A percentile compares a stretch with the other conserved stretches of the same genome.
Conservation (phyloP, 2,113 vertebrate species). For the Maccullochella peelii region DNA sequence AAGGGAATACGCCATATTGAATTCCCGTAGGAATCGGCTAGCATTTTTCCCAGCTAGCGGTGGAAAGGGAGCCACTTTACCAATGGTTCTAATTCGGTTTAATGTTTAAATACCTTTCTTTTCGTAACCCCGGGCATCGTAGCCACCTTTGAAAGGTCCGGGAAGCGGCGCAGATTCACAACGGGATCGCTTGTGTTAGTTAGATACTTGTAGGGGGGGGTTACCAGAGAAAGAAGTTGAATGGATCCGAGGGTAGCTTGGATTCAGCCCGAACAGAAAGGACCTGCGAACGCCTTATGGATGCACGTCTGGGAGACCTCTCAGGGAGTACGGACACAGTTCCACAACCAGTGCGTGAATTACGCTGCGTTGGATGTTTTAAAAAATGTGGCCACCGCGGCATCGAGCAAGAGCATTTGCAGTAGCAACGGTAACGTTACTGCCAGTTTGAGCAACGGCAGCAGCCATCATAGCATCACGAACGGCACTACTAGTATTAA, state of each 20-base stretch:
- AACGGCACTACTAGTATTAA: constrained; percentile 62
- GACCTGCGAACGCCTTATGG: constrained; percentile 98
- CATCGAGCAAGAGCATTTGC: constrained; percentile 75
- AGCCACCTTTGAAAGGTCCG: constrained; percentile 58
- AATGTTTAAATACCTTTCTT: constrained; percentile 58
- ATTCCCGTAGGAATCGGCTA: constrained; percentile 81
- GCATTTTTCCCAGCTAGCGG: constrained; percentile 81
- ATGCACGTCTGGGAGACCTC: constrained; percentile 99
- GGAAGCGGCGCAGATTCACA: constrained; percentile 62
- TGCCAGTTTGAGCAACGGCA: constrained; percentile 61
- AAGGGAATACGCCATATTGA: constrained; percentile 88
- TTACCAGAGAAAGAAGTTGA: constrained; percentile 84
- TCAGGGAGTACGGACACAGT: constrained; percentile 89
- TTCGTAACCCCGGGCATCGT: constrained; percentile 42
- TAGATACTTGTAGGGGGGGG: constrained; percentile 62
- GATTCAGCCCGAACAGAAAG: constrained; percentile 99
- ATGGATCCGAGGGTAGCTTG: constrained; percentile 99
- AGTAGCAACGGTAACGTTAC: constrained; percentile 62
- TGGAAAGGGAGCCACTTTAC: constrained; percentile 64
- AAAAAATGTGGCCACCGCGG: constrained; percentile 78
- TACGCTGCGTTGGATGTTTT: constrained; percentile 85
- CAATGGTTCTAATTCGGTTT: constrained; percentile 74
- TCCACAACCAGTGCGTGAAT: constrained; percentile 86
- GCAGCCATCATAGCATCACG: constrained; percentile 76
- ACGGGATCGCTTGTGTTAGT: constrained; percentile 70